Evolutionary conservation across 2,888 invertebrate species (phyloP), one percentile per base, ranked within the genome.

Genomic region (Ptilodon capucinus): DNA sequence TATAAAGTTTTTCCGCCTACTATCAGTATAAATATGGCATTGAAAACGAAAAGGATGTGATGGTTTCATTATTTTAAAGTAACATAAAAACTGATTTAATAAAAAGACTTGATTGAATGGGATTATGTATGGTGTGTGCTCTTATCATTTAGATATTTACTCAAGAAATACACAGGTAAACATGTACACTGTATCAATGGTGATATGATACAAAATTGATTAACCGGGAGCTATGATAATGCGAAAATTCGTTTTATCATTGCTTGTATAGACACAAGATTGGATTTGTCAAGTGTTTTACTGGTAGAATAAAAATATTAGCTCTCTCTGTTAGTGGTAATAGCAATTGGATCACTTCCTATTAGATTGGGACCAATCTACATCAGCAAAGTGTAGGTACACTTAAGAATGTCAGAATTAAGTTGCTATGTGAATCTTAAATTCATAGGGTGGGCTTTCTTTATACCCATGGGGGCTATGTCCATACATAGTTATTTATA

Each of bases 141-240:
- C 39, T 52, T 62, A 57, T 57, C 54, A 44, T n/a, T 46, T 7
- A 44, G 19, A 28, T 49, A 41, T 47, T 41, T 44, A 43, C 32
- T 18, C 4, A 44, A 46, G 42, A 40, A 46, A 19, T 38, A 23
- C 34, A 21, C 35, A 43, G 48, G 8, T 17, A 35, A 35, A 35
- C 17, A 35, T 17, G 7, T 14, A 4, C 2, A 18, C 35, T 35
- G 35, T 35, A 35, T 35, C 35, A 35, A 17, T 14, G 14, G 11
- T 17, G 35, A 35, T 35, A 35, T 35, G 35, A 35, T 35, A 17
- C 17, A 35, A 9, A 17, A 35, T 35, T 35, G 35, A 35, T 35
- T 35, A 35, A 17, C 2, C 11, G 35, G 32, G 32, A 32, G 32
- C 32, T 32, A 14, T 32, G 32, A 32, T 32, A 32, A 32, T 32